These are phyloP conservation scores for Acanthococcus lagerstroemiae DNA, from an alignment of 2,888 invertebrate genomes.

Conservation along the genomic window DNA sequence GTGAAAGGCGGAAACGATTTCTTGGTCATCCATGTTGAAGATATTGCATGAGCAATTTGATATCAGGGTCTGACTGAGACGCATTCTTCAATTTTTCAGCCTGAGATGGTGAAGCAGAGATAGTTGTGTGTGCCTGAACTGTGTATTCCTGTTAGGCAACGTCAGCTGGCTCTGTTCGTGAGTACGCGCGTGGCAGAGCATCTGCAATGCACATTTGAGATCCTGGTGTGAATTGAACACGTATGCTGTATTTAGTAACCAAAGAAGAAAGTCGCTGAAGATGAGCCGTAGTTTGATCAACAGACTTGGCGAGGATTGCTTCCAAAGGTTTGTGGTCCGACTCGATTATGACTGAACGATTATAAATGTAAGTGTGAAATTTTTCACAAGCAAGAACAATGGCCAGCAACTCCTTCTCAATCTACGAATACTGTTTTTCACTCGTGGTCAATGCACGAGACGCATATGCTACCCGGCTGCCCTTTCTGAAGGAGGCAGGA, in stretches of 20 bases:
- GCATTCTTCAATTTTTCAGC: neutral
- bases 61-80: neutral
- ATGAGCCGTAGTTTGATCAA: constrained; percentile 35
- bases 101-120: neutral
- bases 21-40: neutral
- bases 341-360: constrained; percentile 36
- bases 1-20: too few species aligned
- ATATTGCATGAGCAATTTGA: neutral
- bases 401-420: constrained; percentile 40
- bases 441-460: constrained; percentile 38
- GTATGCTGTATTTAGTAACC: neutral
- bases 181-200: neutral
- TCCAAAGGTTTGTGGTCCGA: constrained; percentile 40
- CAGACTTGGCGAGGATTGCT: constrained; percentile 38
- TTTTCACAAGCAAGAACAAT: constrained; percentile 38
- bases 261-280: constrained; percentile 35
- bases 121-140: neutral
- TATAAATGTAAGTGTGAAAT: constrained; percentile 40
- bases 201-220: neutral
- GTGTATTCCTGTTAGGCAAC: neutral
- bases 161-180: neutral
- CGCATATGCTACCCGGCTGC: constrained; percentile 40
- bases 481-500: constrained; percentile 33
- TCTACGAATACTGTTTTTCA: constrained; percentile 38
- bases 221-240: neutral